Conservation (phyloP, 2,888 invertebrate species). For the Trichopoda pennipes region DNA sequence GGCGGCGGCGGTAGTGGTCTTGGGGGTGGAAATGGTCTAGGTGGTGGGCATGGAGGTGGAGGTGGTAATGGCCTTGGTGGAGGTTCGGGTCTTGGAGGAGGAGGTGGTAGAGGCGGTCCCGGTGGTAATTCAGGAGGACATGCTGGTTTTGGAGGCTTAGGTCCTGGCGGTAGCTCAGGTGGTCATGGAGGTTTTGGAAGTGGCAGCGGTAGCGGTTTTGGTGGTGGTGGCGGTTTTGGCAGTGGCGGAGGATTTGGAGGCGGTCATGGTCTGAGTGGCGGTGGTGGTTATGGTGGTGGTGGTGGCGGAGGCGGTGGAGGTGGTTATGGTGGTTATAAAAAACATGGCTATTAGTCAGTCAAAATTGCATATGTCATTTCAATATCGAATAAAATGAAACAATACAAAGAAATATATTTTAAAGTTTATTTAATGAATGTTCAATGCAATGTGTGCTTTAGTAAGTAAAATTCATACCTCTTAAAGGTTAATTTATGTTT, state of each 20-base stretch:
- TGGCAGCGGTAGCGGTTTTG: conserved; percentile 23
- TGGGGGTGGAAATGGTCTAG: conserved; percentile 39
- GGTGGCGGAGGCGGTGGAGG: conserved; percentile 40
- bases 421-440: too few species aligned
- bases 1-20: conserved; percentile 33
- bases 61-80: neutral
- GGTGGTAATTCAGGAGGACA: conserved; percentile 20
- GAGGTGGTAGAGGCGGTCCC: conserved; percentile 14
- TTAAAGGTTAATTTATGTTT: too few species aligned
- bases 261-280: conserved; percentile 37
- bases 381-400: too few species aligned
- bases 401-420: too few species aligned
- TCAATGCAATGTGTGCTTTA: too few species aligned
- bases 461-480: too few species aligned
- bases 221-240: conserved; percentile 39
- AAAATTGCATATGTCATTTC: too few species aligned
- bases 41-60: conserved; percentile 25
- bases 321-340: conserved; percentile 55
- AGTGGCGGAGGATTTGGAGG: conserved; percentile 37
- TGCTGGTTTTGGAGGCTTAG: conserved; percentile 24
- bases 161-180: conserved; percentile 37
- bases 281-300: conserved; percentile 42
- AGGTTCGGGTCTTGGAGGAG: conserved; percentile 32
- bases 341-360: conserved; percentile 62
- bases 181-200: conserved; percentile 35